A percentile compares a stretch with the other conserved stretches of the same genome.
Conservation (phyloP, 2,113 vertebrate genomes). For the Pyxicephalus adspersus region DNA sequence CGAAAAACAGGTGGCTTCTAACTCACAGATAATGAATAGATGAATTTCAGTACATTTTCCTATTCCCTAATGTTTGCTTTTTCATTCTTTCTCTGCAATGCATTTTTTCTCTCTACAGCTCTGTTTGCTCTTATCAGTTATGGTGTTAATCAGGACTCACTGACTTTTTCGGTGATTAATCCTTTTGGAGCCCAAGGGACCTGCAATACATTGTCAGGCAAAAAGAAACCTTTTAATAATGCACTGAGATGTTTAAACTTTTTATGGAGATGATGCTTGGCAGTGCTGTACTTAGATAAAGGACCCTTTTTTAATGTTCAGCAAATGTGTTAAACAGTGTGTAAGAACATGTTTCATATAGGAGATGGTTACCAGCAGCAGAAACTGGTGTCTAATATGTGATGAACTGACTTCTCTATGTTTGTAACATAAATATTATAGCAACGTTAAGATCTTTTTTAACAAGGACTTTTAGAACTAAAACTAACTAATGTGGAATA, state of each 20-base stretch:
- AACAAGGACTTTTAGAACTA: no score
- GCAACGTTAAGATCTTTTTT: no score
- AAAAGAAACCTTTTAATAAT: constrained; percentile 53
- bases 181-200: constrained; percentile 43
- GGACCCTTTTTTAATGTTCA: not conserved
- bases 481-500: no score
- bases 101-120: constrained; percentile 32
- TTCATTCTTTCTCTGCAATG: constrained; percentile 35
- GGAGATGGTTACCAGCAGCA: no score
- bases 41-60: constrained; percentile 63
- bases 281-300: constrained; percentile 15
- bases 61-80: constrained; percentile 55
- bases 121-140: constrained; percentile 55
- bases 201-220: constrained; percentile 40
- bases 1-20: constrained; percentile 73
- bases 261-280: constrained; percentile 1
- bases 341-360: no score
- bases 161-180: constrained; percentile 55
- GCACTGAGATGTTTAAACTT: constrained; percentile 41
- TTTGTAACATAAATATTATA: no score
- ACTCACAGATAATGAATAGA: constrained; percentile 70
- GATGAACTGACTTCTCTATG: no score
- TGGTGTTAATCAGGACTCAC: constrained; percentile 51
- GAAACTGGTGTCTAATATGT: no score
- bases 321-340: constrained; percentile 2